Base-by-base conservation (phyloP, 2,797 vertebrate genomes). In the Craterocephalus amniculus region DNA sequence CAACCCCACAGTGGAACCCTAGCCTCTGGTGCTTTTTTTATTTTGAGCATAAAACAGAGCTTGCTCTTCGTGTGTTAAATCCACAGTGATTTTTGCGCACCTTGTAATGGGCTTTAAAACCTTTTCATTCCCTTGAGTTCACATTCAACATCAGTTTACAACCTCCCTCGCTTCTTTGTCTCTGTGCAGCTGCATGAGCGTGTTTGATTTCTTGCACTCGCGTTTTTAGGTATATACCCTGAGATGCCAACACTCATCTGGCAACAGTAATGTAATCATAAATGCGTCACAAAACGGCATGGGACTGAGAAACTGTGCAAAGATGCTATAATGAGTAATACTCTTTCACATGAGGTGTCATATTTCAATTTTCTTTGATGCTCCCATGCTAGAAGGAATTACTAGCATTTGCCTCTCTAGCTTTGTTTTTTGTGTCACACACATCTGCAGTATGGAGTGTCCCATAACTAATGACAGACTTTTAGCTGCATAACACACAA, bases 11-110 rank as follows among this genome's bases (percentile, higher is more conserved):
- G 67, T 87, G 83, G 90, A 92, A 88, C 81, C 76, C 38, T 63
- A 64, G 74, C 64, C 83, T 80, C 66, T 40, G 60, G 78, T 80
- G 88, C 85, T 86, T 88, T 80, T 78, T 87, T 81, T 78, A 80
- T 91, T 65, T 87, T 85, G 72, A 87, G 83, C 78, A 77, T 77
- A 75, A 87, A 85, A 92, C 88, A 88, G 86, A 88, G 86, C 87
- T 88, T 80, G 81, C 72, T 76, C 79, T 85, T 91, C 87, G 81
- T 84, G 84, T 89, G 84, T 88, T 92, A 86, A 88, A 89, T 89
- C 89, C 83, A 80, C 84, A 85, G 83, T 87, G 84, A 83, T 89
- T 88, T 86, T 88, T 75, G 66, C 80, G 83, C 88, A 87, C 85
- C 87, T 85, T 83, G 77, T 82, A 78, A 87, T 86, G 79, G 56